These are phyloP conservation scores for Drosophila helvetica DNA, from an alignment of 2,888 invertebrate species.

Conservation along the genomic window DNA sequence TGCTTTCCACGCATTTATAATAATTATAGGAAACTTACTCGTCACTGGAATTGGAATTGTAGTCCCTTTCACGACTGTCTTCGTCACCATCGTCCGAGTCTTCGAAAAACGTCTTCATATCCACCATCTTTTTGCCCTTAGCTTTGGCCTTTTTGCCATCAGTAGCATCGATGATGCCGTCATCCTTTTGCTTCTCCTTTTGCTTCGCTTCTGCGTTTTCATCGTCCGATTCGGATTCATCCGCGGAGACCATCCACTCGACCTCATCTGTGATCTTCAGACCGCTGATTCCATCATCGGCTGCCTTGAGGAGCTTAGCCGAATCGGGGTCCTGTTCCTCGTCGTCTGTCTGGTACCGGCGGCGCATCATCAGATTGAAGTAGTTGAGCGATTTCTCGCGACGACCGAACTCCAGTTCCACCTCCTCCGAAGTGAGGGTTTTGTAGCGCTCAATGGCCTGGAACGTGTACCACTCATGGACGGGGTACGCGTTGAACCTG, in stretches of 20 bases:
- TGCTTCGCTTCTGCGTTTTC: conserved; percentile 88
- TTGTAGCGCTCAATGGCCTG: conserved; percentile 88
- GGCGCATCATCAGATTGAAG: conserved; percentile 96
- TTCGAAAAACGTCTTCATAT: conserved; percentile 88
- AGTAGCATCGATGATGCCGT: conserved; percentile 83
- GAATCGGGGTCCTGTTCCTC: conserved; percentile 88
- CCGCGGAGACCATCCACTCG: conserved; percentile 94
- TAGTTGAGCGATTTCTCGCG: conserved; percentile 98
- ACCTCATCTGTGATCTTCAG: conserved; percentile 97
- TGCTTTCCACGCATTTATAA: not conserved
- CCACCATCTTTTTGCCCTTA: conserved; percentile 86
- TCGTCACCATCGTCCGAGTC: conserved; percentile 99
- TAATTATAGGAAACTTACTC: conserved; percentile 84
- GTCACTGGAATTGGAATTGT: conserved; percentile 94
- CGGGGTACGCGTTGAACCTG: conserved; percentile 96
- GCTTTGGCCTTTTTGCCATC: conserved; percentile 85
- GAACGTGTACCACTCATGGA: conserved; percentile 93
- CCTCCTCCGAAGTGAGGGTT: conserved; percentile 98
- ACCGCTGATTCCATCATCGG: conserved; percentile 85
- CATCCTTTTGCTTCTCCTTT: conserved; percentile 87
- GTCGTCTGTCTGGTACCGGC: conserved; percentile 90
- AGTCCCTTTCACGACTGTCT: conserved; percentile 97
- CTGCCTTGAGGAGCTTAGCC: conserved; percentile 86
- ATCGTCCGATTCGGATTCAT: conserved; percentile 90
- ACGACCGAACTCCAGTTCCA: conserved; percentile 97